Evolutionary conservation across 2,888 invertebrate genomes (phyloP), one percentile per base, ranked within the genome.

Genomic region (Mesorhabditis belari): DNA sequence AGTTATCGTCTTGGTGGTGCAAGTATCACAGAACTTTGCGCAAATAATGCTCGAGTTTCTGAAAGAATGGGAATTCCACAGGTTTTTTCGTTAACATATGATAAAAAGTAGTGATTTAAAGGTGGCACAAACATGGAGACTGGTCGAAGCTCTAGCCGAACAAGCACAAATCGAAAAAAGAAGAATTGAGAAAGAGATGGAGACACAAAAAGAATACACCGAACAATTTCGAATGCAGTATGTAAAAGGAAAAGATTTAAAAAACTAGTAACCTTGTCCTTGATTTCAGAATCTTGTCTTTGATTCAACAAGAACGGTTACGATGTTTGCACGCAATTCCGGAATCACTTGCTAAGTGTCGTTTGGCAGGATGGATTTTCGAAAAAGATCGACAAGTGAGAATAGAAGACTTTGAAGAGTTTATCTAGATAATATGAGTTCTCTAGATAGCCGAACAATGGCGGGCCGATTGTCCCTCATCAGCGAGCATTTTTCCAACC

Each of bases 61-160:
- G 49, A 60, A 9, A 55, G 61, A 25, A 28, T 49, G 25, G 63
- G 63, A 25, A 50, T 62, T 25, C 9, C 24, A 24, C 27, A 60
- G 23, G 49, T 29, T 52, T 5, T 17, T 19, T 17, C 44, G 50
- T 52, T 24, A 44, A 23, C 24, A 19, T n/a, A 5, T 21, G 21
- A 28, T 23, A 35, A 19, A 50, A 35, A 12, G 5, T 24, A 6
- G 19, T 27, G 9, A 27, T 19, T 60, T 60, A 17, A 62, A 64
- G 21, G 64, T 62, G 23, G 62, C 62, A 6, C 64, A 64, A 24
- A 67, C 67, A 9, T 67, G 67, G 67, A 28, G 62, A 55, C 57
- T 67, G 4, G 64, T 64, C 9, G 67, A 64, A 49, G 62, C 61
- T 12, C 57, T 67, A 4, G 57, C 59, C 54, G 51, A 51, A 12